phyloP scores from a whole-genome alignment of 2,113 vertebrate species.

The Alligator sinensis region DNA sequence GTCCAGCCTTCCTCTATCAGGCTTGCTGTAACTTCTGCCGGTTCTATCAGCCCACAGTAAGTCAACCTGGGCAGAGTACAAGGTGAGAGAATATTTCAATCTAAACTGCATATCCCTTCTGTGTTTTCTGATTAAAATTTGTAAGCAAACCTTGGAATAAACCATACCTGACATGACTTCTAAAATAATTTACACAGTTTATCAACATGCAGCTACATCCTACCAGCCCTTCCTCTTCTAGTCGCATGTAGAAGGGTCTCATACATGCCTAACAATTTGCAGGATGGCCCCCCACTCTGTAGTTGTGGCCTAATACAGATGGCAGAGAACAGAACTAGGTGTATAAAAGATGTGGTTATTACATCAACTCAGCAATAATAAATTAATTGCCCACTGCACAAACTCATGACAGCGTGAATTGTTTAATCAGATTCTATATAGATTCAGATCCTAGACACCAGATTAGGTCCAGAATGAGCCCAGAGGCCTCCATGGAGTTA shows the following conservation, averaged over 20 bases:
- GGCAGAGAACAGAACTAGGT: constrained; percentile 64
- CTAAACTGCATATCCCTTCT: constrained; percentile 75
- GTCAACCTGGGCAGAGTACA: constrained; percentile 73
- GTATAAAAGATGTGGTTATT: constrained; percentile 62
- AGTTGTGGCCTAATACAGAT: constrained; percentile 61
- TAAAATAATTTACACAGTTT: constrained; percentile 79
- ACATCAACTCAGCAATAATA: constrained; percentile 57
- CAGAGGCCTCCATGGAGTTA: not conserved
- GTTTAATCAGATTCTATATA: constrained; percentile 40
- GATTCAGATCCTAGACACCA: constrained; percentile 5
- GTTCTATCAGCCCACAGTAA: constrained; percentile 74
- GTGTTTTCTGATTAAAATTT: constrained; percentile 89
- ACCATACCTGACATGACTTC: constrained; percentile 81
- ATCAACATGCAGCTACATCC: constrained; percentile 69
- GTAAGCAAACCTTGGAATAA: constrained; percentile 83
- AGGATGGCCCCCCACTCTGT: not conserved
- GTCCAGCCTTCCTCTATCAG: constrained; percentile 77
- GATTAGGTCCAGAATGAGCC: constrained; percentile 30
- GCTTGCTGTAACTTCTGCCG: constrained; percentile 76
- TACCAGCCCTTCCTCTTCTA: not conserved
- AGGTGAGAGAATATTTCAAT: constrained; percentile 85
- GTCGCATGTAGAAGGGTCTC: constrained; percentile 28
- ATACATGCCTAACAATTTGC: not conserved
- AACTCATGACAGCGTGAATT: constrained; percentile 55
- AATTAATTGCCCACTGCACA: constrained; percentile 44